Base-by-base conservation (phyloP, 1,140 invertebrate species). In the Drosophila mayri region DNA sequence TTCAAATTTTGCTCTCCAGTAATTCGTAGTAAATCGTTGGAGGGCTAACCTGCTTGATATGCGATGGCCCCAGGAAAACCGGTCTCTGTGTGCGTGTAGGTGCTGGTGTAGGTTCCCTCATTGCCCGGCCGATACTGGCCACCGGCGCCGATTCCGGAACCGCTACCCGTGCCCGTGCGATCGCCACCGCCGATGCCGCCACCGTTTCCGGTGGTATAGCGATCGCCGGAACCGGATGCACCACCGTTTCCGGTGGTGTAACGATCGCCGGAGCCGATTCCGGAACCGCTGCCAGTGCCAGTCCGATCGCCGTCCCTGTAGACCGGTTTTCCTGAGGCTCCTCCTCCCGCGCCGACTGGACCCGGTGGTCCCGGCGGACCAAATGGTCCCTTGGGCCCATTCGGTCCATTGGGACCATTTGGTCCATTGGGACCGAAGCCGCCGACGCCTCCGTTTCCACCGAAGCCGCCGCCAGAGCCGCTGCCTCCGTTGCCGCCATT, bases 61-160 rank as follows among this genome's bases (percentile, higher is more conserved):
- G 68, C 66, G 73, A 79, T 30, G 64, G 80, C 88, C 88, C 80
- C 91, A 92, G 91, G 91, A 92, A 91, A 92, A 92, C 91, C 91
- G 83, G 80, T 90, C 84, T 72, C 60, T 32, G 75, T 70, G 22
- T 78, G 62, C 28, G 76, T 65, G 64, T 81, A 85, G 73, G 55
- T 59, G 49, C 65, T 78, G 16, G 80, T 77, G 72, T 77, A 87
- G 76, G 80, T 70, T 49, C 81, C 85, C 62, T 50, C 70, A 43
- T 40, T 54, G 30, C 55, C 72, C 30, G 78, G 70, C 37, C 76
- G 74, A 37, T 73, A 73, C 43, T 70, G 37, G 35, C 28, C 66
- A 43, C 82, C 65, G 54, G 54, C 57, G 18, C 12, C 66, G 52
- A 68, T 55, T 38, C 74, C 75, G 68, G 32, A 73, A 62, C 71